A percentile compares a stretch with the other conserved stretches of the same genome.
These are phyloP conservation scores for Drosophila falleni DNA, from an alignment of 2,888 invertebrate genomes.

Conservation along the genomic window DNA sequence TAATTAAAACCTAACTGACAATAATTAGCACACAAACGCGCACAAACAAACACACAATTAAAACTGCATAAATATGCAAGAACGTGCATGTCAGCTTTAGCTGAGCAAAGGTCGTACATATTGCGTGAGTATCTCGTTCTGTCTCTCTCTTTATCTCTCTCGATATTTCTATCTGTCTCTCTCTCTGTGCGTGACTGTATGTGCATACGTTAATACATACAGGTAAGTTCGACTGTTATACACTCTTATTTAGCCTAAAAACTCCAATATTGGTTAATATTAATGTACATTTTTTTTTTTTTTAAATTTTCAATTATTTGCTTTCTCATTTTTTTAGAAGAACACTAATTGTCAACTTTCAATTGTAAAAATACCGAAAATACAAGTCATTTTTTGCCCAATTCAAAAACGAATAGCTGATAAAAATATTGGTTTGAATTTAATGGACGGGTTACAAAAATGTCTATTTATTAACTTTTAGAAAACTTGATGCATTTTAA, in stretches of 20 bases:
- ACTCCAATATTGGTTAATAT: not conserved
- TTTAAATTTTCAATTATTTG: not conserved
- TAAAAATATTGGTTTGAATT: too few relatives aligned
- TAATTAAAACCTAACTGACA: conserved; percentile 72
- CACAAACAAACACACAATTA: conserved; percentile 76
- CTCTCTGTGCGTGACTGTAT: not conserved
- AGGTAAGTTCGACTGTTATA: conserved; percentile 1
- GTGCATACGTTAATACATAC: too few relatives aligned
- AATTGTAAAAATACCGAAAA: too few relatives aligned
- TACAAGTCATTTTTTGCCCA: too few relatives aligned
- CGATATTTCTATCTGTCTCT: not conserved
- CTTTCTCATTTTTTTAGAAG: too few relatives aligned
- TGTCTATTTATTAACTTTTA: too few relatives aligned
- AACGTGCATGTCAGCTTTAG: conserved; percentile 63
- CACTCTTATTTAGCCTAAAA: conserved; percentile 4
- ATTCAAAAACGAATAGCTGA: too few relatives aligned
- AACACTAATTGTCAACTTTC: too few relatives aligned
- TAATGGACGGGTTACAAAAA: too few relatives aligned
- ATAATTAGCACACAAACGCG: conserved; percentile 73
- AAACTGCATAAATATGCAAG: conserved; percentile 79
- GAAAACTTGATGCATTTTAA: too few relatives aligned
- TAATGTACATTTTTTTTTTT: not conserved
- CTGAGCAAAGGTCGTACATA: conserved; percentile 45
- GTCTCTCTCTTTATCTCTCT: not conserved
- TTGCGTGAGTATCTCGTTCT: not conserved